Evolutionary conservation across 2,113 vertebrate species (phyloP).

Genomic region (Nycticryphes semicollaris): DNA sequence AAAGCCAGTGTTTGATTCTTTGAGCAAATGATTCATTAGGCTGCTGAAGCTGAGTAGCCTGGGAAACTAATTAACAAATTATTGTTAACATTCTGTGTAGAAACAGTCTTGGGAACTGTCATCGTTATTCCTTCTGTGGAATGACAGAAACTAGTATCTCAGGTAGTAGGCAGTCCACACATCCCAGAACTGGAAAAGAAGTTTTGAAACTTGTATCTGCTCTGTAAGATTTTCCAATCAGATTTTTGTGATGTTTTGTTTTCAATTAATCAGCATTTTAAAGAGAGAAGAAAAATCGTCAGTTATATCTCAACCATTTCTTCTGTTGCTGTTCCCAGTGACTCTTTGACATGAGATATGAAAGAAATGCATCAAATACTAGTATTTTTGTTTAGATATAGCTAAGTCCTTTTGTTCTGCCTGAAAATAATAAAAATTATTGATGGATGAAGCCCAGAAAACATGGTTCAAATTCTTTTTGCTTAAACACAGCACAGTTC

Average conservation of each 20-base stretch:
- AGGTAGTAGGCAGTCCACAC: neutral
- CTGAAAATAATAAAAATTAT: neutral
- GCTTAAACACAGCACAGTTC: neutral
- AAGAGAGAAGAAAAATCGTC: neutral
- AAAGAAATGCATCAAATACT: neutral
- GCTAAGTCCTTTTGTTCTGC: neutral
- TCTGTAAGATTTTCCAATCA: neutral
- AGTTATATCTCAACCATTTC: neutral
- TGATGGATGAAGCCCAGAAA: neutral
- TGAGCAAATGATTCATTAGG: neutral
- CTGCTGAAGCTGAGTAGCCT: slow-evolving; percentile 27
- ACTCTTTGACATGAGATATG: neutral
- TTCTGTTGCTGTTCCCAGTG: neutral
- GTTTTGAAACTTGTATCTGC: neutral
- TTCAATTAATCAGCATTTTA: neutral
- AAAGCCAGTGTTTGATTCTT: slow-evolving; percentile 6
- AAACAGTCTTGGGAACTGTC: slow-evolving; percentile 25
- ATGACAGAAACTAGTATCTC: neutral
- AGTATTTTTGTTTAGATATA: neutral
- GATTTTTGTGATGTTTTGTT: neutral
- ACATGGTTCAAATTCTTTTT: neutral
- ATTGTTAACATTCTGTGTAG: neutral
- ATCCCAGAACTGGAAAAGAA: neutral
- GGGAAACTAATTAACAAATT: slow-evolving; percentile 59
- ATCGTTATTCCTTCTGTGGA: slow-evolving; percentile 34